Percentiles rank a stretch among this genome's conserved stretches.
Evolutionary conservation across 2,888 invertebrate species (phyloP).

Genomic region (Nemapogon koenigi): DNA sequence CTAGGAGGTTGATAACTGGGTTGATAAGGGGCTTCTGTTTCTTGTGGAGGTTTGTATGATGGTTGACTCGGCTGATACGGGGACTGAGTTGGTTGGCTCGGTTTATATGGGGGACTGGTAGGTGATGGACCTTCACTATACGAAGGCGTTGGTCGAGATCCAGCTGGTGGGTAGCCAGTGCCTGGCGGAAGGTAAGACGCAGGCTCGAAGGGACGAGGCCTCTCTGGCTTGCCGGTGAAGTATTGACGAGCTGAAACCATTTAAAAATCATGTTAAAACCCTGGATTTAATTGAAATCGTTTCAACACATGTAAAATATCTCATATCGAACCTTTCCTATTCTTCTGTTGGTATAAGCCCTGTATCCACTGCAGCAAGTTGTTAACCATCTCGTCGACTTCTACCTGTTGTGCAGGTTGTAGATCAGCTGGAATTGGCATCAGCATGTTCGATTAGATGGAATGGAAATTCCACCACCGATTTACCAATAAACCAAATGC

Average conservation of each 20-base stretch:
- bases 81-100: constrained; percentile 15
- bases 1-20: constrained; percentile 26
- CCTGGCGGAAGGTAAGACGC: constrained; percentile 39
- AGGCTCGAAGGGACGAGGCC: constrained; percentile 74
- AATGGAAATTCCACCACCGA: too few species aligned
- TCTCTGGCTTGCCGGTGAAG: constrained; percentile 70
- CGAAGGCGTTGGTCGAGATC: constrained; percentile 43
- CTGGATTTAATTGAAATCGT: neutral
- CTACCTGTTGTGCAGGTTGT: constrained; percentile 51
- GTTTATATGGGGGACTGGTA: constrained; percentile 25
- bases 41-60: constrained; percentile 1
- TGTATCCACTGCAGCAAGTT: constrained; percentile 79
- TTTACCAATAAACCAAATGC: too few species aligned
- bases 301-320: neutral
- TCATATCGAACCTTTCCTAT: constrained; percentile 51
- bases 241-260: constrained; percentile 69
- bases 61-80: constrained; percentile 15
- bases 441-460: too few species aligned
- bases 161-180: constrained; percentile 47
- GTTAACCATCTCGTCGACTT: constrained; percentile 75
- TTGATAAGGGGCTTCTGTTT: constrained; percentile 20
- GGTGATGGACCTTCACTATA: constrained; percentile 42
- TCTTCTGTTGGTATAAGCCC: constrained; percentile 69
- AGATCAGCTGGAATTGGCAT: constrained; percentile 55
- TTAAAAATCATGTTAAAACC: neutral